Conservation (phyloP, 2,888 invertebrate genomes). For the Macrosiphum euphorbiae region DNA sequence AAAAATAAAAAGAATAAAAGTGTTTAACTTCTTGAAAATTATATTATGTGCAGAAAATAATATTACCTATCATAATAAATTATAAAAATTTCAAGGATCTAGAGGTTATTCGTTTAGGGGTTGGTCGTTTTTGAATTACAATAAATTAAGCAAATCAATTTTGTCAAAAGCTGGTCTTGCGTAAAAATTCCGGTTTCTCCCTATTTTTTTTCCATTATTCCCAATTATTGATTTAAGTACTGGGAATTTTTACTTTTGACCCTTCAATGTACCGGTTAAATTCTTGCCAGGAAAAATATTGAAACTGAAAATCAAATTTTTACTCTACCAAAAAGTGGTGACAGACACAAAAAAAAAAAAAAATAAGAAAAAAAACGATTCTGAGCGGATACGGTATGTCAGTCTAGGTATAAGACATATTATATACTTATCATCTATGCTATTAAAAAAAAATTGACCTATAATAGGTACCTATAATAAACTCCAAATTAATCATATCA, state of each 20-base stretch:
- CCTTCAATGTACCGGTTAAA: not conserved
- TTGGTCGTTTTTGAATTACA: not conserved
- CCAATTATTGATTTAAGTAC: too few species aligned
- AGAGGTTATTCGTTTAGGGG: not conserved
- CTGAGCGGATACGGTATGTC: too few species aligned
- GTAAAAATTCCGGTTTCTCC: not conserved
- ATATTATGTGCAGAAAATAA: not conserved
- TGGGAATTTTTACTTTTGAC: not conserved
- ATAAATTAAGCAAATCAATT: not conserved
- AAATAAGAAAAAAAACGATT: too few species aligned
- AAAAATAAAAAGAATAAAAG: not conserved
- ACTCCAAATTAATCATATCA: too few species aligned
- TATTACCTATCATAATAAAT: not conserved
- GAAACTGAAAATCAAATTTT: not conserved
- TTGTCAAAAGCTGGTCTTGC: not conserved
- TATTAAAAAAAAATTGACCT: too few species aligned
- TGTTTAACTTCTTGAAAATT: not conserved
- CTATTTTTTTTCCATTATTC: too few species aligned
- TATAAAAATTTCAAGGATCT: not conserved
- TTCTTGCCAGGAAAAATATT: not conserved
- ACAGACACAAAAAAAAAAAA: too few species aligned
- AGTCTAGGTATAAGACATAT: too few species aligned
- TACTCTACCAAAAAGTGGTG: not conserved
- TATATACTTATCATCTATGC: too few species aligned
- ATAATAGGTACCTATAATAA: too few species aligned